A percentile compares a stretch with the other conserved stretches of the same genome.
These are phyloP conservation scores for Acleris emargana DNA, from an alignment of 2,888 invertebrate species.

Conservation along the genomic window DNA sequence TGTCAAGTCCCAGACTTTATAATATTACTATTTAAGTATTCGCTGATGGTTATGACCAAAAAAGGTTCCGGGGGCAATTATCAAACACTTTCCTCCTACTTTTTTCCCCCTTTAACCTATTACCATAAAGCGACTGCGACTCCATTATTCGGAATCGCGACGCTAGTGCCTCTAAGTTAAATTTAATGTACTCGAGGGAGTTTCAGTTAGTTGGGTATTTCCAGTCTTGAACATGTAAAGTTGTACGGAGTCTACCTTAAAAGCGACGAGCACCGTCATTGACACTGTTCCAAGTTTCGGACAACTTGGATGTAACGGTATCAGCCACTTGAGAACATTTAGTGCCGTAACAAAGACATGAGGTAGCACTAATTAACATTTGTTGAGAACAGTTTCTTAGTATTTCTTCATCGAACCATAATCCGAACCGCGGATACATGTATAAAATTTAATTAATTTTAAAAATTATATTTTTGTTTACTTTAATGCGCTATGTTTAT, in stretches of 20 bases:
- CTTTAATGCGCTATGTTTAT: too few species aligned
- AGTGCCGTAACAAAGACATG: neutral
- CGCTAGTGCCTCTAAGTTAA: constrained; percentile 9
- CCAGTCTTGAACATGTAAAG: constrained; percentile 34
- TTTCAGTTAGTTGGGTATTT: constrained; percentile 21
- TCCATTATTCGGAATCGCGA: constrained; percentile 1
- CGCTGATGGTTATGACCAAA: constrained; percentile 19
- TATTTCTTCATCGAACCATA: too few species aligned
- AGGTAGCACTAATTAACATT: too few species aligned
- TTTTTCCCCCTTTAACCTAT: constrained; percentile 13
- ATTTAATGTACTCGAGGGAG: constrained; percentile 30
- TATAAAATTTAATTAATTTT: too few species aligned
- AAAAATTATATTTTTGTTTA: too few species aligned
- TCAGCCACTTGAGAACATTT: constrained; percentile 11
- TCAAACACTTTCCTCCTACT: constrained; percentile 30
- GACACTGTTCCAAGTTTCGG: constrained; percentile 62
- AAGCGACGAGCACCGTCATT: constrained; percentile 54
- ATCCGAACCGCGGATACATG: too few species aligned
- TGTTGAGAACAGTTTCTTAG: too few species aligned
- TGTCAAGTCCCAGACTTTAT: constrained; percentile 22
- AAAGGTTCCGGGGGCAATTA: constrained; percentile 26
- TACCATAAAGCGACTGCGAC: constrained; percentile 7
- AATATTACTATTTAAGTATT: constrained; percentile 18
- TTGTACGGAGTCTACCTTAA: constrained; percentile 50
- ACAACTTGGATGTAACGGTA: constrained; percentile 48